Evolutionary conservation across 1,140 invertebrate species (phyloP).

Genomic region (Palaemon carinicauda): DNA sequence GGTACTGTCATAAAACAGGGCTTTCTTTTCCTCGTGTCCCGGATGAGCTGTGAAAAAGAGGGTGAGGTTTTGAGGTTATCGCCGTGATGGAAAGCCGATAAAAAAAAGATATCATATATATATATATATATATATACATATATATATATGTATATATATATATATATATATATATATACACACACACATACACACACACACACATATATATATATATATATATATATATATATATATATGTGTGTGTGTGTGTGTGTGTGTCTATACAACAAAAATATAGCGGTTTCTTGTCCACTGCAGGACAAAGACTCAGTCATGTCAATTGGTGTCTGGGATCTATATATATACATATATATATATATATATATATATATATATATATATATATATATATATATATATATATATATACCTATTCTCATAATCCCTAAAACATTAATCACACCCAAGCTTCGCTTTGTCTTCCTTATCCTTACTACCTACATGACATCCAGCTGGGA

Average conservation of each 20-base stretch:
- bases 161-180: background rate
- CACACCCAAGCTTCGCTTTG: too few species aligned
- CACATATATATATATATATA: background rate
- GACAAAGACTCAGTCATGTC: too few species aligned
- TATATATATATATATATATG: background rate
- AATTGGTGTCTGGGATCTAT: too few species aligned
- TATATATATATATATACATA: slow-evolving; percentile 9
- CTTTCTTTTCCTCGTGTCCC: background rate
- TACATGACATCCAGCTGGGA: too few species aligned
- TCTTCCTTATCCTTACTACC: too few species aligned
- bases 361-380: background rate
- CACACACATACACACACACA: background rate
- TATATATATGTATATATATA: background rate
- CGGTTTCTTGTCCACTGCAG: too few species aligned
- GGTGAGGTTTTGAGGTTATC: background rate
- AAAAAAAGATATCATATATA: too few species aligned
- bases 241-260: slow-evolving; percentile 9
- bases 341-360: background rate
- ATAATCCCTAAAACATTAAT: too few species aligned
- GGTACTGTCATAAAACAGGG: background rate
- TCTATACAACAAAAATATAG: background rate
- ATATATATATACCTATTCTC: background rate
- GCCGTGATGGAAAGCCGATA: too few species aligned
- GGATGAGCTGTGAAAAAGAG: background rate
- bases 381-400: background rate